Percentiles rank a stretch among this genome's conserved stretches.
These are phyloP conservation scores for Bombus affinis DNA, from an alignment of 1,140 invertebrate species.

Conservation along the genomic window DNA sequence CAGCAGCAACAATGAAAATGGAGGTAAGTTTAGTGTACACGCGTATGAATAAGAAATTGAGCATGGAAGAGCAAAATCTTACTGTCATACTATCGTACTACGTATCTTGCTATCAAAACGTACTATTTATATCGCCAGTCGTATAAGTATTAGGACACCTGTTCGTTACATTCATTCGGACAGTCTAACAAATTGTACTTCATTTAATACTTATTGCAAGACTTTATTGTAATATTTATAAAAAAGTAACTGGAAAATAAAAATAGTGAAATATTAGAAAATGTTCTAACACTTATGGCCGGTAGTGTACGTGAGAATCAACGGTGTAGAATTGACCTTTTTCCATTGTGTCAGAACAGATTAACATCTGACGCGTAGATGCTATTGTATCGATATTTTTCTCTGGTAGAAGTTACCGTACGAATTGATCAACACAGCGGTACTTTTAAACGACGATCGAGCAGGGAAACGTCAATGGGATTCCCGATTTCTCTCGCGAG, in stretches of 20 bases:
- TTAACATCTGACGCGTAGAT: neutral
- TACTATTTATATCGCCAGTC: too few species aligned
- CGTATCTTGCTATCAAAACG: too few species aligned
- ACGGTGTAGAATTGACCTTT: neutral
- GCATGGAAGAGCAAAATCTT: neutral
- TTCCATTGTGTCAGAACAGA: neutral
- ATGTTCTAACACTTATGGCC: too few species aligned
- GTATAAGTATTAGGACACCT: too few species aligned
- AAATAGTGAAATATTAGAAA: too few species aligned
- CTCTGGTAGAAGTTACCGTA: neutral
- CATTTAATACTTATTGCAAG: too few species aligned
- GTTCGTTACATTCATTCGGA: too few species aligned
- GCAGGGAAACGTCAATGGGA: neutral
- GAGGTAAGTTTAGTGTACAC: slow-evolving; percentile 63
- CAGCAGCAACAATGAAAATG: slow-evolving; percentile 66
- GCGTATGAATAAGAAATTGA: neutral
- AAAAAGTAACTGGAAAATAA: too few species aligned
- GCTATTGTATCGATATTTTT: slow-evolving; percentile 16
- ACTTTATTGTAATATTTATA: too few species aligned
- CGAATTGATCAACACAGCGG: neutral
- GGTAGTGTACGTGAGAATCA: neutral
- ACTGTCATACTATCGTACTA: too few species aligned
- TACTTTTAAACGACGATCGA: neutral
- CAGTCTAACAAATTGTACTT: too few species aligned
- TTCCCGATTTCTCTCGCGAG: neutral